Evolutionary conservation across 2,797 vertebrate species (phyloP).

Genomic region (Perodicticus potto): DNA sequence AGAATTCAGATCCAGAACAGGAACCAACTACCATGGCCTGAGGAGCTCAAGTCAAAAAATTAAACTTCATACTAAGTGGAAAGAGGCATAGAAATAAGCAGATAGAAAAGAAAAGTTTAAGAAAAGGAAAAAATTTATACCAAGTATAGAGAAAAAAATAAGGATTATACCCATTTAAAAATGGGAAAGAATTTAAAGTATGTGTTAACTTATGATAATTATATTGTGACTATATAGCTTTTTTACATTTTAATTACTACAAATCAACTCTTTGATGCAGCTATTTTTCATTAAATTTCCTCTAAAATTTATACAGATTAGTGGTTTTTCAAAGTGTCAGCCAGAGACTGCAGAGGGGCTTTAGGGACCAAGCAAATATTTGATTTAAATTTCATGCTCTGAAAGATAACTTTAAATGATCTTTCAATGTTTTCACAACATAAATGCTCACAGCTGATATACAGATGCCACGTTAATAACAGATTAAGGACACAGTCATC

Average conservation of each 20-base stretch:
- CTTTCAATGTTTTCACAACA: conserved; percentile 5
- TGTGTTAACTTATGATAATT: neutral
- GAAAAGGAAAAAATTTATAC: neutral
- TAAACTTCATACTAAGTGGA: neutral
- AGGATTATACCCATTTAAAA: neutral
- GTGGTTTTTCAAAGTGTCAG: neutral
- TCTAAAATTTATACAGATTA: neutral
- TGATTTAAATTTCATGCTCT: conserved; percentile 37
- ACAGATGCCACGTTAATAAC: neutral
- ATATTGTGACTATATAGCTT: neutral
- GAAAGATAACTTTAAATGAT: conserved; percentile 13
- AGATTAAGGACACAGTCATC: neutral
- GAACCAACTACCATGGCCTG: neutral
- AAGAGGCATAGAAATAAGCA: neutral
- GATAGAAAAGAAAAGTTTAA: neutral
- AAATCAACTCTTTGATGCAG: neutral
- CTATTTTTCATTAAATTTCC: neutral
- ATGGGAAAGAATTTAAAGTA: conserved; percentile 11
- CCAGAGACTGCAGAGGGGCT: neutral
- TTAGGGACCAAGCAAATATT: neutral
- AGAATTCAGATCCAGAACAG: conserved; percentile 1
- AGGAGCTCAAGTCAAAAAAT: neutral
- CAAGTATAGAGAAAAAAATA: neutral
- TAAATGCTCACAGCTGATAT: neutral
- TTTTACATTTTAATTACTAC: neutral